These are phyloP conservation scores for Orius insidiosus DNA, from an alignment of 1,140 invertebrate genomes.

Conservation along the genomic window DNA sequence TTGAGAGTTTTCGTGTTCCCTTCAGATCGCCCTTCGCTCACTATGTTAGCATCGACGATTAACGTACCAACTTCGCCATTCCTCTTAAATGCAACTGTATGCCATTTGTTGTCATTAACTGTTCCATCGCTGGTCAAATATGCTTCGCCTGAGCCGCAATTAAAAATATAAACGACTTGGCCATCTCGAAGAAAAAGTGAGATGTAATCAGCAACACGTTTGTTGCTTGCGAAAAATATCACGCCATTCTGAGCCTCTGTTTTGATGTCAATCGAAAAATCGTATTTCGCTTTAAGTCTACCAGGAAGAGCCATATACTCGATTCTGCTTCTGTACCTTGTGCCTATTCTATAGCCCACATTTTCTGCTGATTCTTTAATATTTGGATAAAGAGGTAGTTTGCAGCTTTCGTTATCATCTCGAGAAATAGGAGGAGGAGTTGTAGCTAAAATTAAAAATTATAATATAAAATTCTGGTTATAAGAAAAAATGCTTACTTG, in stretches of 20 bases:
- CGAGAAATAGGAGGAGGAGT: slow-evolving; percentile 13
- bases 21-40: slow-evolving; percentile 33
- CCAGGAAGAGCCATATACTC: slow-evolving; percentile 45
- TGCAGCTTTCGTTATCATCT: slow-evolving; percentile 15
- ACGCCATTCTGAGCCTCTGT: slow-evolving; percentile 62
- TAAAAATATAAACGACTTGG: slow-evolving; percentile 48
- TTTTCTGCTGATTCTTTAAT: slow-evolving; percentile 15
- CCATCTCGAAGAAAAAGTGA: slow-evolving; percentile 66
- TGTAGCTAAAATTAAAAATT: slow-evolving; percentile 14
- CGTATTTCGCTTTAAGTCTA: slow-evolving; percentile 43
- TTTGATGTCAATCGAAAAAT: slow-evolving; percentile 66
- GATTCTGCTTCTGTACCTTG: slow-evolving; percentile 36
- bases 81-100: slow-evolving; percentile 47
- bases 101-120: slow-evolving; percentile 79
- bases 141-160: slow-evolving; percentile 51
- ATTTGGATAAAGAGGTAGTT: slow-evolving; percentile 18
- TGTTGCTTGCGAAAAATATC: slow-evolving; percentile 62
- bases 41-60: slow-evolving; percentile 42
- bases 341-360: slow-evolving; percentile 32
- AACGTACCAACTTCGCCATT: slow-evolving; percentile 39
- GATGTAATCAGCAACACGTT: slow-evolving; percentile 53
- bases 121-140: slow-evolving; percentile 31
- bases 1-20: slow-evolving; percentile 40
- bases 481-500: neutral
- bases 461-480: neutral